Evolutionary conservation across 2,113 vertebrate genomes (phyloP), one percentile per base, ranked within the genome.

Genomic region (Oreochromis tanganicae): DNA sequence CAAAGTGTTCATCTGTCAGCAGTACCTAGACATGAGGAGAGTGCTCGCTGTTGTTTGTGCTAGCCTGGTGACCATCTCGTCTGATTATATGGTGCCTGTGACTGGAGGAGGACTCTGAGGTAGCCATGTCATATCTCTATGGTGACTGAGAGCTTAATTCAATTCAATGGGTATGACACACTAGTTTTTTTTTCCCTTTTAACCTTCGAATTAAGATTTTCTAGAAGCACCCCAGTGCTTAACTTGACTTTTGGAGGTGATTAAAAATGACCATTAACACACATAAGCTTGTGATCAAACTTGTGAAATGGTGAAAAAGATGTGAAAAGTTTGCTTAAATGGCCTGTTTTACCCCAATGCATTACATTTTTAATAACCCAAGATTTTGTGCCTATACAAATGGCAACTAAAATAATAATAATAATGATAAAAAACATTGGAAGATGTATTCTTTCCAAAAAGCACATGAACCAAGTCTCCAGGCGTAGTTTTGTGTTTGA

Each of bases 1-100:
- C 92, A 95, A 91, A 93, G 93, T 92, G 90, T 88, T 56, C 55
- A 85, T 91, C 91, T 94, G 88, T 95, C 93, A 93, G 92, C 88
- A 36, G 81, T 5, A 29, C 80, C 85, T 59, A 79, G 87, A 68
- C 85, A 48, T 14, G 82, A 84, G 54, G 43, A 84, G 88, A 89
- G 89, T 19, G 87, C 83, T 86, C 13, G 24, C 90, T 59, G 83
- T 85, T 92, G 91, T 92, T 86, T 59, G 79, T 86, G 89, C 83
- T 56, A 55, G 82, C 80, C 88, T 81, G 89, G 88, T 84, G 55
- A 87, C 92, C 88, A 82, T 91, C 73, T 86, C 24, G 79, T 80
- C 80, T 92, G 88, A 87, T 93, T 86, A 86, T 36, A 91, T 24
- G 57, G 24, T 83, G 86, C 84, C n/a, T 7, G 81, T 3, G 59